Evolutionary conservation across 1,140 invertebrate species (phyloP).

Genomic region (Pachyrhynchus sulphureomaculatus): DNA sequence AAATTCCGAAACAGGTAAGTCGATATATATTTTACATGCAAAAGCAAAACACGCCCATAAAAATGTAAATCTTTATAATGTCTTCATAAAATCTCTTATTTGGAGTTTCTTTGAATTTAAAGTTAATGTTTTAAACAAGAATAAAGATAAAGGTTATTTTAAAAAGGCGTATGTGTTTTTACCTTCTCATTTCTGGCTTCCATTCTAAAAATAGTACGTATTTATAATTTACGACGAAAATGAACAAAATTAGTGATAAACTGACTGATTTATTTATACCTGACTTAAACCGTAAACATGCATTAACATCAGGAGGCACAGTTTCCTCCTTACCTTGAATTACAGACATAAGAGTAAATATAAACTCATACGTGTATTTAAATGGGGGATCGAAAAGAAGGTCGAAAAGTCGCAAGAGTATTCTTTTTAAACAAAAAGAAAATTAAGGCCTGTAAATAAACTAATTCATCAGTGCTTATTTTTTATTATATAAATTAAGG

Average conservation of each 20-base stretch:
- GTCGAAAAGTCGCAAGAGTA: too few species aligned
- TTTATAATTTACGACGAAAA: conserved; percentile 1
- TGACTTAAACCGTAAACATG: background rate
- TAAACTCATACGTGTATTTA: background rate
- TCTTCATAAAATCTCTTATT: too few species aligned
- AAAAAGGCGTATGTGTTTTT: conserved; percentile 3
- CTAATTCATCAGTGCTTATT: too few species aligned
- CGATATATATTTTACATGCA: too few species aligned
- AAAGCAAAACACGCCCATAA: too few species aligned
- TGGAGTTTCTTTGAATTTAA: too few species aligned
- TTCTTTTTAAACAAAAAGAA: too few species aligned
- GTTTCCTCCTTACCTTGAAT: conserved; percentile 9
- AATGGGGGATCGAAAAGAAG: background rate
- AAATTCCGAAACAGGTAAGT: too few species aligned
- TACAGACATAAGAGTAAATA: background rate
- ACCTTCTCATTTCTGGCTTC: background rate
- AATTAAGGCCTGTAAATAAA: too few species aligned
- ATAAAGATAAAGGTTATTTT: background rate
- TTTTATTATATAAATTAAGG: too few species aligned
- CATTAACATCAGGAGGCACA: background rate
- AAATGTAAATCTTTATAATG: too few species aligned
- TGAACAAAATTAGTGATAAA: conserved; percentile 3
- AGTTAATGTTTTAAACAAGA: too few species aligned
- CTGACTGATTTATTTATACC: conserved; percentile 16
- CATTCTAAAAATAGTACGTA: conserved; percentile 1